A percentile compares a stretch with the other conserved stretches of the same genome.
phyloP scores from a whole-genome alignment of 2,113 vertebrate species.

The Pedionomus torquatus region DNA sequence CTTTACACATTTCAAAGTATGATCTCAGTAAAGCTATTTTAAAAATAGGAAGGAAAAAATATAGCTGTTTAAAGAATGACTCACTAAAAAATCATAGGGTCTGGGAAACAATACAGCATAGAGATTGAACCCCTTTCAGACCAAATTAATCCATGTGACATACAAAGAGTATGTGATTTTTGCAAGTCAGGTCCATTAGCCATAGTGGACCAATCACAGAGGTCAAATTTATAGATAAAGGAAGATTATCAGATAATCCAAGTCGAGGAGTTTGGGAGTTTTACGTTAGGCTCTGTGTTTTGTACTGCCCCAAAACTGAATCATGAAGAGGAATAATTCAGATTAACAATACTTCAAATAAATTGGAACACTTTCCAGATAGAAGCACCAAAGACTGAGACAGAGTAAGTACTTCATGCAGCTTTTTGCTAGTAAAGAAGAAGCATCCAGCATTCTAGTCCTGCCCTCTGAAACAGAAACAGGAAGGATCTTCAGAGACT shows the following conservation, averaged over 20 bases:
- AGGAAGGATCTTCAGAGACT: conserved; percentile 1
- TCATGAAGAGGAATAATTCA: not conserved
- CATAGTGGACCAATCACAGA: rapidly evolving
- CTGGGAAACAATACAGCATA: not conserved
- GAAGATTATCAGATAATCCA: not conserved
- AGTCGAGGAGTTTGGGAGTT: not conserved
- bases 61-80: not conserved
- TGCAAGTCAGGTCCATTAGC: not conserved
- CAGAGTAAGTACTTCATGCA: not conserved
- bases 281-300: not conserved
- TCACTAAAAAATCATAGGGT: not conserved
- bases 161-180: not conserved
- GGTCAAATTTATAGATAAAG: not conserved
- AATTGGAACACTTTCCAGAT: not conserved
- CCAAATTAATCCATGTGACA: not conserved
- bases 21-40: not conserved
- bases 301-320: not conserved
- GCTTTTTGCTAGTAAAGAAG: not conserved
- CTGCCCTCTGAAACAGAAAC: not conserved
- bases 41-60: not conserved
- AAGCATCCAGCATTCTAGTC: not conserved
- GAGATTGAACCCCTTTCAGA: not conserved
- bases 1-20: not conserved
- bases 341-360: not conserved
- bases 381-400: not conserved